A percentile compares a stretch with the other conserved stretches of the same genome.
Evolutionary conservation across 2,113 vertebrate genomes (phyloP).

Genomic region (Tyto alba): DNA sequence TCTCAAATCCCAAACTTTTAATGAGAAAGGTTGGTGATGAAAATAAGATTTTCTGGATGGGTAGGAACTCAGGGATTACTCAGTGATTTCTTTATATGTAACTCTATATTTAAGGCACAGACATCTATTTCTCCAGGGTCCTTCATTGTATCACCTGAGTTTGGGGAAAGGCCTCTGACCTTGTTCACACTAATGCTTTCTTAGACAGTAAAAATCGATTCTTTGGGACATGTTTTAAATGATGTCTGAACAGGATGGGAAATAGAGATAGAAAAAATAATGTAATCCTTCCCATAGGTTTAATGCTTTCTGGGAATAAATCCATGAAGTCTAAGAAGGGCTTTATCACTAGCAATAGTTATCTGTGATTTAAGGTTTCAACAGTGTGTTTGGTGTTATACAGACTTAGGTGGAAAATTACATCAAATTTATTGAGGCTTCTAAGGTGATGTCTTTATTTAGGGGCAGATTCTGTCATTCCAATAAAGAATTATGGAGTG

Average conservation of each 20-base stretch:
- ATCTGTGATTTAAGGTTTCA: conserved; percentile 7
- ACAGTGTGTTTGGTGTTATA: not conserved
- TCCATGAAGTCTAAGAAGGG: not conserved
- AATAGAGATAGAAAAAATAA: not conserved
- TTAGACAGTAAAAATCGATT: not conserved
- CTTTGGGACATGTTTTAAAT: not conserved
- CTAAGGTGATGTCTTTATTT: not conserved
- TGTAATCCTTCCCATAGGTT: not conserved
- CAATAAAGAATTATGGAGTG: not conserved
- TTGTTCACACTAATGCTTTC: not conserved
- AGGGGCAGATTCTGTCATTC: not conserved
- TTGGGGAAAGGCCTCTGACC: not conserved
- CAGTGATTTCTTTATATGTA: not conserved
- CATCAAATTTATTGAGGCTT: not conserved
- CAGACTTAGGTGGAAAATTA: not conserved
- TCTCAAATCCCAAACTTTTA: not conserved
- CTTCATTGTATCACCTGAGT: not conserved
- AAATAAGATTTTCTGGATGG: not conserved
- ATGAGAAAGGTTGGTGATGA: not conserved
- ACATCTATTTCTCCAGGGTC: not conserved
- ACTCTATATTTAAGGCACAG: not conserved
- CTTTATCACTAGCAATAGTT: not conserved
- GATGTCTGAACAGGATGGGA: not conserved
- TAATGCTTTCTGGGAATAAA: not conserved
- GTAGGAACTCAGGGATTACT: not conserved